These are phyloP conservation scores for Amblyopsis rosae DNA, from an alignment of 2,113 vertebrate species.

Conservation along the genomic window DNA sequence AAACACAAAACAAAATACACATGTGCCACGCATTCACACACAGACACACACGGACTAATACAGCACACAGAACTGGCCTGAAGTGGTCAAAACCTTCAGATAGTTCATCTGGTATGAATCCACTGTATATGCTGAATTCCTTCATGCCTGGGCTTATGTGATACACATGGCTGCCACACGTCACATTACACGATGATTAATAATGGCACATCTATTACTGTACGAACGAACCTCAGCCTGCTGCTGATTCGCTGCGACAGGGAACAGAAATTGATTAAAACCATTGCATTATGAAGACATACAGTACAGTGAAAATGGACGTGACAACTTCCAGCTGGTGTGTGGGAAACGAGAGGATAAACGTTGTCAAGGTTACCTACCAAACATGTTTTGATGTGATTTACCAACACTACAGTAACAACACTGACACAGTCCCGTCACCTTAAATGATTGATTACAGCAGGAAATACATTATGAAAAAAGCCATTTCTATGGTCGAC, in stretches of 20 bases:
- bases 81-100: neutral
- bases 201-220: too few relatives aligned
- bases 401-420: too few relatives aligned
- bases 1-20: neutral
- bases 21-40: neutral
- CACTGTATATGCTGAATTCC: conserved; percentile 4
- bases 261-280: conserved; percentile 1
- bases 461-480: too few relatives aligned
- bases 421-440: too few relatives aligned
- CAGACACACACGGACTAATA: neutral
- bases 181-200: too few relatives aligned
- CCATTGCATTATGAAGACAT: conserved; percentile 18
- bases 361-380: conserved; percentile 2
- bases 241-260: too few relatives aligned
- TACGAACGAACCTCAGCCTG: too few relatives aligned
- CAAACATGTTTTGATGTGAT: neutral
- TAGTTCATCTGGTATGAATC: conserved; percentile 18
- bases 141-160: conserved; percentile 15
- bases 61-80: neutral
- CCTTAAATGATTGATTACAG: too few relatives aligned
- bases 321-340: neutral
- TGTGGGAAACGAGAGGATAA: conserved; percentile 18
- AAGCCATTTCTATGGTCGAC: too few relatives aligned
- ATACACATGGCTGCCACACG: conserved; percentile 4
- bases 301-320: conserved; percentile 13